Percentiles rank a stretch among this genome's conserved stretches.
These are phyloP conservation scores for Coelinius sp. DNA, from an alignment of 2,888 invertebrate genomes.

Conservation along the genomic window DNA sequence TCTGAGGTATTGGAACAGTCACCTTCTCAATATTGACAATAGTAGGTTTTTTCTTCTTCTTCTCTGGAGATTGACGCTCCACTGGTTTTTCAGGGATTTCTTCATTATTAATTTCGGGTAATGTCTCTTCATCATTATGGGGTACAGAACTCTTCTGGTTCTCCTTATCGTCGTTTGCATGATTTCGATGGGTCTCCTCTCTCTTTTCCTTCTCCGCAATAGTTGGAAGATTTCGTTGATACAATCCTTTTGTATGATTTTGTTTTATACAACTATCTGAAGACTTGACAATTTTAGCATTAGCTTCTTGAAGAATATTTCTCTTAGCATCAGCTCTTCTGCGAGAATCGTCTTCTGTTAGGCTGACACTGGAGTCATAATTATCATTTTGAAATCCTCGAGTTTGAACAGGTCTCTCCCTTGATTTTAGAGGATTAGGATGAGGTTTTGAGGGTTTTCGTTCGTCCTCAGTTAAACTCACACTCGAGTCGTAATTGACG, in stretches of 20 bases:
- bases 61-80: not conserved
- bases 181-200: not conserved
- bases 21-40: constrained; percentile 36
- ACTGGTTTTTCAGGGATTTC: not conserved
- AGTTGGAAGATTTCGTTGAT: not conserved
- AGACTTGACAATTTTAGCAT: not conserved
- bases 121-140: not conserved
- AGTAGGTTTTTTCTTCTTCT: constrained; percentile 34
- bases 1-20: constrained; percentile 20
- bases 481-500: constrained; percentile 48
- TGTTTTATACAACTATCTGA: not conserved
- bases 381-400: not conserved
- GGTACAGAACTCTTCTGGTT: not conserved
- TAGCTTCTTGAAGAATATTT: constrained; percentile 27
- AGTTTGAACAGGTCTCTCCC: not conserved
- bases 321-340: not conserved
- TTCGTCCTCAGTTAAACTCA: constrained; percentile 53
- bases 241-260: not conserved
- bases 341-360: constrained; percentile 46
- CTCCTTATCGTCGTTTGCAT: not conserved
- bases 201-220: not conserved
- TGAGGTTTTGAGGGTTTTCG: not conserved
- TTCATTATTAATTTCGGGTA: not conserved
- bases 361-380: constrained; percentile 54
- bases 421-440: not conserved